Base-by-base conservation (phyloP, 1,140 invertebrate genomes). In the Archivesica marissinica region DNA sequence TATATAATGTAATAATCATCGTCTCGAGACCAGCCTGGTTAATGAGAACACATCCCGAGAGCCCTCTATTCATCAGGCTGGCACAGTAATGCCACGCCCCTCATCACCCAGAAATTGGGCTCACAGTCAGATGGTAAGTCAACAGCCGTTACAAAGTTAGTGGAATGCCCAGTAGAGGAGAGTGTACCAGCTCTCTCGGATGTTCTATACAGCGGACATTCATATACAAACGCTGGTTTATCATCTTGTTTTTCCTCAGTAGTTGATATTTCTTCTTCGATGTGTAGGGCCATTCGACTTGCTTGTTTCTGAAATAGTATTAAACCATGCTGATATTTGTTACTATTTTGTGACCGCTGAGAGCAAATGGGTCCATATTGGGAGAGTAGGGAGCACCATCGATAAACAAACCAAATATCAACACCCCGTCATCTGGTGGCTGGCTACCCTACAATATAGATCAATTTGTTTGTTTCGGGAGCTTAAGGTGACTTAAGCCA, bases 81-180 rank as follows among this genome's bases (percentile, higher is more conserved):
- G 90, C 92, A 93, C 2, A 93, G 68, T 70, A 93, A 87, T 28
- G 92, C 92, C 52, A 92, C 91, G 25, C 92, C 92, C 72, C 92
- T 87, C 83, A 92, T 89, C 0, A 93, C 88, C 92, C 92, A 93
- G 84, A 93, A 92, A 39, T 91, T 88, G 4, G 89, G 87, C 6
- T 84, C 78, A 44, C 89, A 89, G n/a, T 90, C 79, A 2, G 91
- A 90, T 0, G 92, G 92, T 39, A 93, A 66, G n/a, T 86, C 76
- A n/a, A 93, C 90, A 15, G 92, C 89, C 17, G 92, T 93, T 9
- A 98, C 96, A 93, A 97, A 98, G 94, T 98, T 98, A 0, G 97
- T 97, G 85, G 97, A 97, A 90, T 97, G 97, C 30, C 94, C 97
- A 0, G 97, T 97, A 0, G 97, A 97, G 23, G 97, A 97, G 2